These are phyloP conservation scores for Smutsia temminckii DNA, from an alignment of 2,797 vertebrate genomes.

Conservation along the genomic window DNA sequence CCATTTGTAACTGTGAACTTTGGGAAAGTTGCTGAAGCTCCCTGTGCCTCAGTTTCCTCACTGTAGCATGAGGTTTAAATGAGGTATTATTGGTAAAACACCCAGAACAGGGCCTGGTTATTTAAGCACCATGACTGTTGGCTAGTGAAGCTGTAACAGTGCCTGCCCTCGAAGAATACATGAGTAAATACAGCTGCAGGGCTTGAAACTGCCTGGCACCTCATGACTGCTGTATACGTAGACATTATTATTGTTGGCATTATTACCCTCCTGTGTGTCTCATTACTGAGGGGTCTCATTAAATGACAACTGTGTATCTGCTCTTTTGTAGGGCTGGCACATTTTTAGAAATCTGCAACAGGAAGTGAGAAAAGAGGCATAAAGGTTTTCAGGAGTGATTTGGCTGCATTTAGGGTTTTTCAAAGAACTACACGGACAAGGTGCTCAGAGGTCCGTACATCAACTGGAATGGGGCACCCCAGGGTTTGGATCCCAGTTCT, in stretches of 20 bases:
- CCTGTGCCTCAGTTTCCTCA: background rate
- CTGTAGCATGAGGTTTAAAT: background rate
- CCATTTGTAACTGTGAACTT: no score
- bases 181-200: background rate
- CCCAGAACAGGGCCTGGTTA: background rate
- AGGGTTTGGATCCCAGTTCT: background rate
- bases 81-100: background rate
- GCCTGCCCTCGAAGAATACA: background rate
- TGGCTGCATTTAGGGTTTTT: background rate
- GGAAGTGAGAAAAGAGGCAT: background rate
- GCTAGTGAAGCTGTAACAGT: background rate
- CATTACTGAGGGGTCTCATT: background rate
- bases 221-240: rapidly evolving
- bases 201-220: background rate
- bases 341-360: background rate
- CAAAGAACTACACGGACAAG: background rate
- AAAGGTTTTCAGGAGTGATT: background rate
- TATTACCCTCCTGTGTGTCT: background rate
- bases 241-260: background rate
- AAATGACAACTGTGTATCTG: rapidly evolving
- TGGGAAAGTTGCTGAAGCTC: background rate
- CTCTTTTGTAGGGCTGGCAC: background rate
- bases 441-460: background rate
- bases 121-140: background rate
- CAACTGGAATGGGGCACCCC: background rate